A percentile compares a stretch with the other conserved stretches of the same genome.
phyloP scores from a whole-genome alignment of 2,113 vertebrate genomes.

The Protobothrops flavoviridis region DNA sequence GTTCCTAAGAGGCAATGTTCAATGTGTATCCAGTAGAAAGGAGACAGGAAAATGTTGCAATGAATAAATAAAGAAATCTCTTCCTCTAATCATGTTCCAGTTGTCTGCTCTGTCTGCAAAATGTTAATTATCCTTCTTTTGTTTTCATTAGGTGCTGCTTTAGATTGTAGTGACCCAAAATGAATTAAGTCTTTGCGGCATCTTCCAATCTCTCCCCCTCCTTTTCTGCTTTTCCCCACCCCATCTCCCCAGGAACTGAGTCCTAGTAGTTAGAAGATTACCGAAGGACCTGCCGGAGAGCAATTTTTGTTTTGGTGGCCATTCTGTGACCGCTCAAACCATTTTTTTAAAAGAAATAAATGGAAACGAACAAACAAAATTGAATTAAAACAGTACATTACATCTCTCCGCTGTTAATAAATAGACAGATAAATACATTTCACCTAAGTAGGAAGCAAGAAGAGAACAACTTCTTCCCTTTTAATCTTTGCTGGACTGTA shows the following conservation, averaged over 20 bases:
- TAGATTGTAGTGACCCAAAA: not conserved
- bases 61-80: not conserved
- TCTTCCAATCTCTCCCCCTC: not conserved
- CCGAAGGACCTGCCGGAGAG: too few species aligned
- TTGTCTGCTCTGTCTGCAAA: not conserved
- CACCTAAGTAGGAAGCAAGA: not conserved
- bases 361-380: not conserved
- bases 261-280: too few species aligned
- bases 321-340: too few species aligned
- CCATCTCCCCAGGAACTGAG: too few species aligned
- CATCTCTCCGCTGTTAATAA: not conserved
- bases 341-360: not conserved
- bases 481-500: constrained; percentile 25
- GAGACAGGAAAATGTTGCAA: not conserved
- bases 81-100: not conserved
- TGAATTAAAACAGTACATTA: not conserved
- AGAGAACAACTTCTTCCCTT: not conserved
- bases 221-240: not conserved
- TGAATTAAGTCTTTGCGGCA: not conserved
- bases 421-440: not conserved
- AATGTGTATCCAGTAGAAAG: not conserved
- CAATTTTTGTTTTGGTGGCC: too few species aligned
- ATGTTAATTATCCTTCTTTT: not conserved
- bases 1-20: not conserved
- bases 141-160: not conserved